A percentile compares a stretch with the other conserved stretches of the same genome.
These are phyloP conservation scores for Heliornis fulica DNA, from an alignment of 2,113 vertebrate genomes.

Conservation along the genomic window DNA sequence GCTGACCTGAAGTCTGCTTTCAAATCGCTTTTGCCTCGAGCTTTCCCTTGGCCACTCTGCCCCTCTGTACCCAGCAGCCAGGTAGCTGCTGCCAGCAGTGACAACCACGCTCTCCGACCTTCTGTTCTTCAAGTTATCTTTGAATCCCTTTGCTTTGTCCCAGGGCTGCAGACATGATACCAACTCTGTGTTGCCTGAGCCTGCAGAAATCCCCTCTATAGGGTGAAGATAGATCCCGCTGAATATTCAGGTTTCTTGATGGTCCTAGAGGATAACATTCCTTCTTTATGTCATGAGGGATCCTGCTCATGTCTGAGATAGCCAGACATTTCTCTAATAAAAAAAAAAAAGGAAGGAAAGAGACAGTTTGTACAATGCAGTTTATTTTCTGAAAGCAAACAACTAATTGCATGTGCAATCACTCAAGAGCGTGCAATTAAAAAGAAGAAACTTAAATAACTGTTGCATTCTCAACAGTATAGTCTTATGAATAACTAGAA, in stretches of 20 bases:
- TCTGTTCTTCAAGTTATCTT: neutral
- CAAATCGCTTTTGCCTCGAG: neutral
- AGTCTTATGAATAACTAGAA: slow-evolving; percentile 21
- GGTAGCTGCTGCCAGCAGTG: neutral
- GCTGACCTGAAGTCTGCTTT: neutral
- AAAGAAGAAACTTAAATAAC: neutral
- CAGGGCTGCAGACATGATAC: neutral
- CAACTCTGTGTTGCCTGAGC: neutral
- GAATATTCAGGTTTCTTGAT: neutral
- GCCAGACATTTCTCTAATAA: neutral
- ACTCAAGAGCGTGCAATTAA: neutral
- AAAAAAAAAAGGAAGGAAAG: neutral
- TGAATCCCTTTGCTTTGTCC: neutral
- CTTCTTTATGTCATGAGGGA: neutral
- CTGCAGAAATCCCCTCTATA: neutral
- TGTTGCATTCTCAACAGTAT: neutral
- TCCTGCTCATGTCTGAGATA: neutral
- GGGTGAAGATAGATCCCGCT: neutral
- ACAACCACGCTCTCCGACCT: neutral
- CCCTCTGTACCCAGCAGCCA: neutral
- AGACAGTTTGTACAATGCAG: neutral
- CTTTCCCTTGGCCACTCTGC: neutral
- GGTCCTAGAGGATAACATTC: neutral
- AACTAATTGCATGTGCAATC: neutral
- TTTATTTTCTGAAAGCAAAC: slow-evolving; percentile 23